Base-by-base conservation (phyloP, 2,888 invertebrate genomes). In the Scrobipalpa atriplicella region DNA sequence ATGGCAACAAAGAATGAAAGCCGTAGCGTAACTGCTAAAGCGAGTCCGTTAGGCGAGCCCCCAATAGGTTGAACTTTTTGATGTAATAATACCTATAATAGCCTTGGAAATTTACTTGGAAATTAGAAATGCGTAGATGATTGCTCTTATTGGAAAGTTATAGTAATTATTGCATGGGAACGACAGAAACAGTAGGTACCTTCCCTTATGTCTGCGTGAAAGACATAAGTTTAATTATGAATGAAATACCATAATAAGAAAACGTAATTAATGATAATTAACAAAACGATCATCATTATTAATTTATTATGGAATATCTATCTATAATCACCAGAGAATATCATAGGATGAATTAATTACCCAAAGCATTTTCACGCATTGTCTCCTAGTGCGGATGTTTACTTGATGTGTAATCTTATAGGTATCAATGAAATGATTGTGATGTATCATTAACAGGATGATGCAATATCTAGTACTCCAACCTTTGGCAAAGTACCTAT, bases 51-150 rank as follows among this genome's bases (percentile, higher is more conserved):
- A 47, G 47, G 16, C 47, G 10, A 47, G n/a, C 43, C 47, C 47
- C 47, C 47, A 47, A 47, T 16, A n/a, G n/a, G 47, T 47, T 47
- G n/a, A n/a, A 16, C n/a, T 43, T 47, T 47, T 73, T 79, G 78
- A 80, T 80, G 78, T 78, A 82, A 80, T 78, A 66, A 64, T 47
- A 5, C n/a, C n/a, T 6, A 80, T 78, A 66, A 64, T 47, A 5
- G 47, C n/a, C 16, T 47, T 47, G 16, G n/a, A n/a, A n/a, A n/a
- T n/a, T n/a, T n/a, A 29, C 2, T 47, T 0, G 47, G 47, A 29
- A 3, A 29, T 29, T n/a, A n/a, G 43, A 16, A 47, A 47, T 7
- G n/a, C 6, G n/a, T 47, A 16, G 47, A 47, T 0, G 0, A 7
- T 47, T 10, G n/a, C n/a, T 47, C 16, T 47, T 47, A 47, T 47